A percentile compares a stretch with the other conserved stretches of the same genome.
Evolutionary conservation across 2,797 vertebrate genomes (phyloP).

Genomic region (Lates japonicus): DNA sequence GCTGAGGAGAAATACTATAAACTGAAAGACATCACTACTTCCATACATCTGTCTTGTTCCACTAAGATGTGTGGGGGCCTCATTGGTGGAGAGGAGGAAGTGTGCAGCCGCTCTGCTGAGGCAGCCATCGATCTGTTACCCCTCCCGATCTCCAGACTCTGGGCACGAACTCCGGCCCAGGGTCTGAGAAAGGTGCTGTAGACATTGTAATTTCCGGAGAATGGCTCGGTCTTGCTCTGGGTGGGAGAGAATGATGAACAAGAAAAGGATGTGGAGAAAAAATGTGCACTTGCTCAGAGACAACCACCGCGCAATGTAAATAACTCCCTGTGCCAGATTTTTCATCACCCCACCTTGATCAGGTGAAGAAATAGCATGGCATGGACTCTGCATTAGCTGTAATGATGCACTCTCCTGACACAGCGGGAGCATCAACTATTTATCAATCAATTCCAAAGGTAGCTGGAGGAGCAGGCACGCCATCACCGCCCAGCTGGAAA

Average conservation of each 20-base stretch:
- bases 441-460: slow-evolving; percentile 56
- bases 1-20: slow-evolving; percentile 2
- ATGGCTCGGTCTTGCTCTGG: slow-evolving; percentile 93
- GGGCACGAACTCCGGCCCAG: slow-evolving; percentile 99
- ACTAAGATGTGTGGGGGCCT: not conserved
- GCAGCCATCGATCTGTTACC: slow-evolving; percentile 99
- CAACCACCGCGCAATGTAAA: not conserved
- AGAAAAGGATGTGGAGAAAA: not conserved
- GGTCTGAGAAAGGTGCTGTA: slow-evolving; percentile 99
- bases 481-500: slow-evolving; percentile 41
- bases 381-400: slow-evolving; percentile 29
- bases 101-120: slow-evolving; percentile 98
- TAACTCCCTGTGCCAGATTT: not conserved
- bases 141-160: slow-evolving; percentile 99
- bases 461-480: slow-evolving; percentile 40
- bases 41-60: slow-evolving; percentile 1
- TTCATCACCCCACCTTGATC: slow-evolving; percentile 23
- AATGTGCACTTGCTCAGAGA: not conserved
- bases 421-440: slow-evolving; percentile 49
- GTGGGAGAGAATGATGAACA: slow-evolving; percentile 17
- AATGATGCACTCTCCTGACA: slow-evolving; percentile 37
- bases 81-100: slow-evolving; percentile 97
- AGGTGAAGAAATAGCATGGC: slow-evolving; percentile 18
- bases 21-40: not conserved
- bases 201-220: slow-evolving; percentile 98